phyloP scores from a whole-genome alignment of 2,888 invertebrate species.

The Bombylius major region DNA sequence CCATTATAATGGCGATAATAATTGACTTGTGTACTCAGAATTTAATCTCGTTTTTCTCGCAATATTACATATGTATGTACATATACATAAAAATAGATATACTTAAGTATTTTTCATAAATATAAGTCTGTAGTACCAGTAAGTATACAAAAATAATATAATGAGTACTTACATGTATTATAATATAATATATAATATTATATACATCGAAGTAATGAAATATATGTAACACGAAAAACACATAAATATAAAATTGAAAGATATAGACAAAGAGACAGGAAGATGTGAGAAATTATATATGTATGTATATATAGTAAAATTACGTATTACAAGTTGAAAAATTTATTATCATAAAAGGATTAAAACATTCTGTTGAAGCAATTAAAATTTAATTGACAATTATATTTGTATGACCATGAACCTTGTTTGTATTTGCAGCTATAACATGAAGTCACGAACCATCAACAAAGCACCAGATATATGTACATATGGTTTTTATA shows the following conservation, averaged over 20 bases:
- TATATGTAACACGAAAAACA: background rate
- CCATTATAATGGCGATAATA: background rate
- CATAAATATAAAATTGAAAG: background rate
- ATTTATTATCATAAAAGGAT: background rate
- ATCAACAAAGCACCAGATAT: too few species aligned
- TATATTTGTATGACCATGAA: background rate
- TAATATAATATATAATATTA: too few species aligned
- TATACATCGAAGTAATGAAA: too few species aligned
- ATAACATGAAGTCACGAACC: too few species aligned
- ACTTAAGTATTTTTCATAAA: too few species aligned
- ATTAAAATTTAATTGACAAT: background rate
- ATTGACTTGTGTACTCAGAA: background rate
- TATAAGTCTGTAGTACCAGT: too few species aligned
- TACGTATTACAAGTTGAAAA: background rate
- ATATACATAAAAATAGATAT: too few species aligned
- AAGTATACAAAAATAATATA: too few species aligned
- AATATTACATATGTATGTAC: too few species aligned
- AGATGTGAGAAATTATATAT: background rate
- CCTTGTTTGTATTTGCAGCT: background rate
- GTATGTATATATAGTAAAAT: background rate
- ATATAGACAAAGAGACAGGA: background rate
- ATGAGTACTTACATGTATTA: too few species aligned
- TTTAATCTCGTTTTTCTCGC: background rate
- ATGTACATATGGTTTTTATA: too few species aligned
- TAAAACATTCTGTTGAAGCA: background rate